A percentile compares a stretch with the other conserved stretches of the same genome.
phyloP scores from a whole-genome alignment of 2,113 vertebrate genomes.

The Cacatua alba region DNA sequence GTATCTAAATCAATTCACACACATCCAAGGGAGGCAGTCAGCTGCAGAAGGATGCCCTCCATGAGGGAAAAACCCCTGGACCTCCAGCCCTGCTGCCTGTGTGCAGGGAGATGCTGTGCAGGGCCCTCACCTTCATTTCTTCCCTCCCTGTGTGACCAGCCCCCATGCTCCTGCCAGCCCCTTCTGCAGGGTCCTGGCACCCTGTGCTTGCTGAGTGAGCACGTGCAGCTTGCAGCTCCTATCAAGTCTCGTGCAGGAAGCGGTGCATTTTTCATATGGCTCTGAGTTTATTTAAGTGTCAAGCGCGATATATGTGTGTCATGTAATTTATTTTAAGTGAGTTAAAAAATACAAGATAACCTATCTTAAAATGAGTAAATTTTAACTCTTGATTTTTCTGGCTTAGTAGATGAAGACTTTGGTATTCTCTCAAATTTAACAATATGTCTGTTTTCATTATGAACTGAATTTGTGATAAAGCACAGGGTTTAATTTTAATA shows the following conservation, averaged over 20 bases:
- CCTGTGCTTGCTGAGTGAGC: fast-evolving
- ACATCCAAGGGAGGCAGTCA: fast-evolving
- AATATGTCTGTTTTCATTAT: not conserved
- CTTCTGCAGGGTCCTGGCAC: not conserved
- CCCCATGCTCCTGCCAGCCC: not conserved
- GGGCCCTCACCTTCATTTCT: fast-evolving
- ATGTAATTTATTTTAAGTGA: not conserved
- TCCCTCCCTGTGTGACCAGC: not conserved
- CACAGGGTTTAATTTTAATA: not conserved
- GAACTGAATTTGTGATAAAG: not conserved
- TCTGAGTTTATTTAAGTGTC: fast-evolving
- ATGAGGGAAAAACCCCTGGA: not conserved
- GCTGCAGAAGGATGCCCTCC: not conserved
- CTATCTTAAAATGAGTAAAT: not conserved
- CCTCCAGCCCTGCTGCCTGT: too few species aligned
- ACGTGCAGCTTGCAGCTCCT: fast-evolving
- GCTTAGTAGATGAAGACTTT: not conserved
- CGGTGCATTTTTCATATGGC: not conserved
- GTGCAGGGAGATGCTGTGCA: not conserved
- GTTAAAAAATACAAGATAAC: not conserved
- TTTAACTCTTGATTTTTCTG: not conserved
- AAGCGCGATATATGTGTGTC: not conserved
- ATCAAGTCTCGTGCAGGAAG: fast-evolving
- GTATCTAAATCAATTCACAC: not conserved
- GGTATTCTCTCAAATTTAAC: not conserved